phyloP scores from a whole-genome alignment of 1,140 invertebrate genomes.

The Drosophila arawakana region DNA sequence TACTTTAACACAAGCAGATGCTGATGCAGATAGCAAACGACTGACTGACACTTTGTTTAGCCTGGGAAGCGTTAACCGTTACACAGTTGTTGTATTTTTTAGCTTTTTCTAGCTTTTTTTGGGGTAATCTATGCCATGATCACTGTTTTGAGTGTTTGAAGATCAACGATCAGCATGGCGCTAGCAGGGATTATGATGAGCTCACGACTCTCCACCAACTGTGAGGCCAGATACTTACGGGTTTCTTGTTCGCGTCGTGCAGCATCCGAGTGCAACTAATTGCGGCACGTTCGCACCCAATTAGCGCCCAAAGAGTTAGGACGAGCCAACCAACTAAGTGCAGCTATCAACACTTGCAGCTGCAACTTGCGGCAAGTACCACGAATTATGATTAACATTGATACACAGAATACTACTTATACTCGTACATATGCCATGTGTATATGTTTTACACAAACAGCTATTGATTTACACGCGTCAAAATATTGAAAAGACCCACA shows the following conservation, averaged over 20 bases:
- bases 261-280: conserved; percentile 76
- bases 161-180: conserved; percentile 68
- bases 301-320: conserved; percentile 74
- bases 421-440: background rate
- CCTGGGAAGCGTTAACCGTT: conserved; percentile 57
- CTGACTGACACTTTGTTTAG: conserved; percentile 71
- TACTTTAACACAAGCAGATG: conserved; percentile 21
- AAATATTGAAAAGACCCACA: conserved; percentile 61
- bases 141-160: background rate
- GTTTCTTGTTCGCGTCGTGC: conserved; percentile 31
- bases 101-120: conserved; percentile 9
- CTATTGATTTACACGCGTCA: conserved; percentile 76
- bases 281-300: conserved; percentile 80
- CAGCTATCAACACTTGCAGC: conserved; percentile 75
- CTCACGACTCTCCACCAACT: conserved; percentile 55
- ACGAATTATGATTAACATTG: conserved; percentile 66
- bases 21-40: conserved; percentile 28
- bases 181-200: conserved; percentile 65
- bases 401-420: conserved; percentile 7
- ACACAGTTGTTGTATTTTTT: conserved; percentile 43
- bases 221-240: no score
- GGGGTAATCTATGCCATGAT: conserved; percentile 39
- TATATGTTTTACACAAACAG: conserved; percentile 21
- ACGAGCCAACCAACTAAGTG: conserved; percentile 58
- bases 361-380: conserved; percentile 30